Percentiles rank a stretch among this genome's conserved stretches.
These are phyloP conservation scores for Aplysia californica DNA, from an alignment of 1,140 invertebrate species.

Conservation along the genomic window DNA sequence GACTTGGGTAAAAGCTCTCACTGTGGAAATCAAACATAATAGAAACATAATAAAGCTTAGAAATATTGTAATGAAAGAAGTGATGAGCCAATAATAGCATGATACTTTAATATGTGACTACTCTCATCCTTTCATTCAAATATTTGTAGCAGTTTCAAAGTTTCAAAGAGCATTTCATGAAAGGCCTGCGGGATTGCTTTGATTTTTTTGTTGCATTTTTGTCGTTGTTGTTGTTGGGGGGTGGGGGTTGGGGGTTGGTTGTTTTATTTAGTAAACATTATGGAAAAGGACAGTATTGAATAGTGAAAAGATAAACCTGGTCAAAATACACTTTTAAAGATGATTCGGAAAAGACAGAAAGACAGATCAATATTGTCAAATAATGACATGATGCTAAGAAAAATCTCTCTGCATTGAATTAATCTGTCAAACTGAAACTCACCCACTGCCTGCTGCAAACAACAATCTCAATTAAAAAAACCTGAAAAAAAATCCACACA, in stretches of 20 bases:
- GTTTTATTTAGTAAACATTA: too few species aligned
- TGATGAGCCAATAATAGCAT: not conserved
- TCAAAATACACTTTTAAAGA: not conserved
- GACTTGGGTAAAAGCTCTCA: slow-evolving; percentile 52
- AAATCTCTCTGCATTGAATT: not conserved
- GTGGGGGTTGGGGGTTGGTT: too few species aligned
- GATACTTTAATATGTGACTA: not conserved
- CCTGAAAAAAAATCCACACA: too few species aligned
- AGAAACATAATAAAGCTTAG: not conserved
- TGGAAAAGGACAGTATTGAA: too few species aligned
- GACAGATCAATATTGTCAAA: not conserved
- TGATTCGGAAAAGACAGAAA: not conserved
- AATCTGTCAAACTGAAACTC: not conserved
- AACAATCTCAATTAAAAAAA: too few species aligned
- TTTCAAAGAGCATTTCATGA: not conserved
- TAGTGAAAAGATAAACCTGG: too few species aligned
- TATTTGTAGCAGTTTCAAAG: not conserved
- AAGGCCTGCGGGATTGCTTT: not conserved
- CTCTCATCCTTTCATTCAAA: not conserved
- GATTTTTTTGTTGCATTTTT: not conserved
- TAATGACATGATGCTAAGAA: not conserved
- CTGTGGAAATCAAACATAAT: slow-evolving; percentile 26
- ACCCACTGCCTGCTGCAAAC: too few species aligned
- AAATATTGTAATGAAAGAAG: not conserved
- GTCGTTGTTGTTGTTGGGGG: too few species aligned